phyloP scores from a whole-genome alignment of 2,888 invertebrate species.

The Tenodera sinensis region DNA sequence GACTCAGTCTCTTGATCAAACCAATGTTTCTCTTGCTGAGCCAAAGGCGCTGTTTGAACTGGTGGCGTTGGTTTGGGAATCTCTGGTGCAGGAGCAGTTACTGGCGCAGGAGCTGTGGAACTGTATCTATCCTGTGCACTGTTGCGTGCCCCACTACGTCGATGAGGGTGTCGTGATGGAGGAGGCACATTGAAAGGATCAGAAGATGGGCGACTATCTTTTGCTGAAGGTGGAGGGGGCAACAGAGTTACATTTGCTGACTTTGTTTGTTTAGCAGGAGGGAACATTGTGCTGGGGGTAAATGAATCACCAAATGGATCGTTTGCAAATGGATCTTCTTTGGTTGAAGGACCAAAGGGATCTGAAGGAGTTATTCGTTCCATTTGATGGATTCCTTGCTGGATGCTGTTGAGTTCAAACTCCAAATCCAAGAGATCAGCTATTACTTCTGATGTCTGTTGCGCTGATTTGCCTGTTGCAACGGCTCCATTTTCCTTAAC shows the following conservation, averaged over 20 bases:
- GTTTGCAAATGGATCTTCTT: conserved; percentile 45
- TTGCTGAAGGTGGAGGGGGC: conserved; percentile 29
- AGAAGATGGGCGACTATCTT: conserved; percentile 45
- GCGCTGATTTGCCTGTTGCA: conserved; percentile 27
- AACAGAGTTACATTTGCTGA: conserved; percentile 19
- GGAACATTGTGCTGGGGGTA: conserved; percentile 41
- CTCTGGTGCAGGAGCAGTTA: conserved; percentile 37
- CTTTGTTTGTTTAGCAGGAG: conserved; percentile 14
- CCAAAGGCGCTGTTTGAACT: conserved; percentile 34
- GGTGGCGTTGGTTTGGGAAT: conserved; percentile 42
- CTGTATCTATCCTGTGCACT: background rate
- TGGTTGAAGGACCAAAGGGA: conserved; percentile 56
- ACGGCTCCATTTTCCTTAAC: conserved; percentile 27
- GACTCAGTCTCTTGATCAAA: conserved; percentile 49
- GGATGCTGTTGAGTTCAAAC: conserved; percentile 78
- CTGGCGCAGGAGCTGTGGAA: background rate
- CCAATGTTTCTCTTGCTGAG: conserved; percentile 43
- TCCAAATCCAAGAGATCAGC: conserved; percentile 85
- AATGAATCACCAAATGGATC: conserved; percentile 78
- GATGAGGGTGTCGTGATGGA: conserved; percentile 30
- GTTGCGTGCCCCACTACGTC: conserved; percentile 34
- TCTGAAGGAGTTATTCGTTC: conserved; percentile 77
- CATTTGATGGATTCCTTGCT: conserved; percentile 84
- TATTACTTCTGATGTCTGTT: conserved; percentile 46
- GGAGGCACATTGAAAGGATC: conserved; percentile 37